Percentiles rank a stretch among this genome's conserved stretches.
Conservation (phyloP, 2,888 invertebrate species). For the Stramonita haemastoma region DNA sequence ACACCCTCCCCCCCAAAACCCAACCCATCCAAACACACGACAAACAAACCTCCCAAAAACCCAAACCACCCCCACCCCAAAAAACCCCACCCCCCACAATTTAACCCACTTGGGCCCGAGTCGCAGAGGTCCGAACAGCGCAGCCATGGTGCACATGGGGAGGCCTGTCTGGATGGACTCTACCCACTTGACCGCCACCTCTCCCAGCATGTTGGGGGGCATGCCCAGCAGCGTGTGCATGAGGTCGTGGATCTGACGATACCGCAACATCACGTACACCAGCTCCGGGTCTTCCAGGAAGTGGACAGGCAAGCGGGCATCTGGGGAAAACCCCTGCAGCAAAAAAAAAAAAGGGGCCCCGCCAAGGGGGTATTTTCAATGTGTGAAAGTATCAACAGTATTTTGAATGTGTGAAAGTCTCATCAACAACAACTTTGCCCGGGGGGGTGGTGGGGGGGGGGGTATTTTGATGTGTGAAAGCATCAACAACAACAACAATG, state of each 20-base stretch:
- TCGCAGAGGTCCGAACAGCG: conserved; percentile 92
- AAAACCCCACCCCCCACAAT: too few species aligned
- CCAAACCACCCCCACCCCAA: too few species aligned
- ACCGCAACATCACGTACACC: conserved; percentile 97
- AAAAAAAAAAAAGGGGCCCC: background rate
- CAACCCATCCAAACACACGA: too few species aligned
- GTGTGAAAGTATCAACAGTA: too few species aligned
- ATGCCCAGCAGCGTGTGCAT: conserved; percentile 92
- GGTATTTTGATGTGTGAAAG: too few species aligned
- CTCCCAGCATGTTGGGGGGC: conserved; percentile 82
- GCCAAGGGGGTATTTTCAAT: too few species aligned
- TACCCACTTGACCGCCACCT: conserved; percentile 98
- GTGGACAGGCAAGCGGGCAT: conserved; percentile 91
- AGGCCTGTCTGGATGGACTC: conserved; percentile 96
- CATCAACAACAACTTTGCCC: too few species aligned
- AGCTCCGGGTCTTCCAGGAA: conserved; percentile 93
- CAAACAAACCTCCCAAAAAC: too few species aligned
- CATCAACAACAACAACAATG: too few species aligned
- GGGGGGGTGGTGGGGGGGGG: too few species aligned
- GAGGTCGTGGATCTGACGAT: conserved; percentile 97
- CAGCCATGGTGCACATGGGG: conserved; percentile 97
- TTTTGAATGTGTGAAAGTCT: too few species aligned
- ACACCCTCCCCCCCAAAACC: too few species aligned
- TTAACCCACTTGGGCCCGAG: conserved; percentile 87
- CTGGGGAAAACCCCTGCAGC: conserved; percentile 90